phyloP scores from a whole-genome alignment of 2,113 vertebrate species.

The Stomatorhinus ivindoensis region DNA sequence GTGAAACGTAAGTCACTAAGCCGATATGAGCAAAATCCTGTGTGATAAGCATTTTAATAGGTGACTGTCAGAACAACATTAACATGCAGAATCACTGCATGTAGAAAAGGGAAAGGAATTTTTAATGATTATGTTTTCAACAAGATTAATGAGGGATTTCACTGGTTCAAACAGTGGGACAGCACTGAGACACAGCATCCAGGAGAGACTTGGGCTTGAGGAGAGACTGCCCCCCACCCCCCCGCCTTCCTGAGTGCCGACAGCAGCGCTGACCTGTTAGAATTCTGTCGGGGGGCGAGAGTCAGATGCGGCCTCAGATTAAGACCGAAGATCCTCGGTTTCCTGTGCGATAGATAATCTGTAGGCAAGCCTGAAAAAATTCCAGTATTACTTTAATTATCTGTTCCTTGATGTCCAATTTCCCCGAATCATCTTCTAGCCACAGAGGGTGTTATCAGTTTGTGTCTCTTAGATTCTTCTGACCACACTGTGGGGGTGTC shows the following conservation, averaged over 20 bases:
- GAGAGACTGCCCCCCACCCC: neutral
- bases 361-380: neutral
- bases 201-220: neutral
- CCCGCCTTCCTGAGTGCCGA: neutral
- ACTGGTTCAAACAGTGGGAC: neutral
- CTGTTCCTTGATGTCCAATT: neutral
- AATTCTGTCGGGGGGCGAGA: neutral
- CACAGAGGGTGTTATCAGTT: neutral
- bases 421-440: neutral
- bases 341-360: neutral
- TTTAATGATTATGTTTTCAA: neutral
- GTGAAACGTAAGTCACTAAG: neutral
- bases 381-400: neutral
- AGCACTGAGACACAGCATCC: neutral
- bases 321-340: neutral
- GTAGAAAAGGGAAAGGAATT: neutral
- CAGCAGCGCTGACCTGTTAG: neutral
- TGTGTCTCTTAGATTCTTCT: neutral
- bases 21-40: neutral
- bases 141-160: neutral
- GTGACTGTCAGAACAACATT: neutral
- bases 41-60: neutral
- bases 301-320: neutral
- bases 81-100: neutral
- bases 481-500: neutral